Base-by-base conservation (phyloP, 1,140 invertebrate species). In the Anastrepha obliqua region DNA sequence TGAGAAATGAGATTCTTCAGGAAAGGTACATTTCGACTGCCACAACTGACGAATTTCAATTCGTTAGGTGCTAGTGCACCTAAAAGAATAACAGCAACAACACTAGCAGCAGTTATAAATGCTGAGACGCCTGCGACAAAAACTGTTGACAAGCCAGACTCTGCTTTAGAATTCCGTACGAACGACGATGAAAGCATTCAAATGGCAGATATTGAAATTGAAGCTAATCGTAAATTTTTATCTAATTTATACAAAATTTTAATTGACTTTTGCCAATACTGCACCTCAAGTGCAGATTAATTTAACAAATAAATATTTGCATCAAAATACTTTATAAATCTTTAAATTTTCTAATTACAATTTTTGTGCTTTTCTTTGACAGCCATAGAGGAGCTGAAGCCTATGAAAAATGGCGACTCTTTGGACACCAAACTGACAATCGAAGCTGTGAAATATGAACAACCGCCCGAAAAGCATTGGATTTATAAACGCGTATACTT, bases 401-500 rank as follows among this genome's bases (percentile, higher is more conserved):
- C 91, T 42, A 85, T 88, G 0, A 90, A 92, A 70, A 89, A 91
- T 89, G 91, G 88, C 17, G 67, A 88, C 58, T 60, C 65, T 6
- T 9, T n/a, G 0, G 81, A 87, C 29, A 81, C 44, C 8, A 87
- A 88, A n/a, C n/a, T 81, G 9, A 65, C 47, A 17, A 59, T 85
- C 17, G 88, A 86, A 2, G 39, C 29, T 6, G 62, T 89, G 62
- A 90, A 89, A n/a, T 93, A 92, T 74, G 89, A 89, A 42, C 88
- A 90, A 62, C 90, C 91, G 39, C 88, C 90, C 74, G 87, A 91
- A 85, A 86, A 90, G 7, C 90, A 91, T 65, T 93, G 92, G 92
- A 64, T 93, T 29, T 87, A 91, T 60, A 89, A 92, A 13, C 91
- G 94, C 47, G 88, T 96, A 58, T 95, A 95, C 29, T 94, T 96